A percentile compares a stretch with the other conserved stretches of the same genome.
These are phyloP conservation scores for Xestobium rufovillosum DNA, from an alignment of 2,888 invertebrate genomes.

Conservation along the genomic window DNA sequence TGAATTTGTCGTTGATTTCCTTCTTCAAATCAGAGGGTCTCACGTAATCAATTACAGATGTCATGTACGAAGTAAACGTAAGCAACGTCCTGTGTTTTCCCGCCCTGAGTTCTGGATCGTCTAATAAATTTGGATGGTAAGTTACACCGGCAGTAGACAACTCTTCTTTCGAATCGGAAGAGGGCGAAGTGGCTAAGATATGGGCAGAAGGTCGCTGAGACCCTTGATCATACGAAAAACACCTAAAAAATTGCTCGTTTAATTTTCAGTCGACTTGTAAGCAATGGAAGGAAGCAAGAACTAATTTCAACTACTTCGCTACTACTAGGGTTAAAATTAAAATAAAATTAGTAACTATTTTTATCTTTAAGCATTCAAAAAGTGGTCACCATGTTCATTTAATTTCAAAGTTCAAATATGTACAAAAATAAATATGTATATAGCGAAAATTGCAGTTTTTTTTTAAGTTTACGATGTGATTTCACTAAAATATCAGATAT, in stretches of 20 bases:
- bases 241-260: slow-evolving; percentile 49
- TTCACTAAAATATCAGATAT: no score
- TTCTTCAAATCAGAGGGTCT: slow-evolving; percentile 93
- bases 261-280: no score
- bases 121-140: slow-evolving; percentile 83
- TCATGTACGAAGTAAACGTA: slow-evolving; percentile 86
- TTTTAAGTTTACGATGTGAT: no score
- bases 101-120: slow-evolving; percentile 87
- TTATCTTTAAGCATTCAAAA: no score
- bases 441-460: no score
- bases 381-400: no score
- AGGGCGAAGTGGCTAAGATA: slow-evolving; percentile 43
- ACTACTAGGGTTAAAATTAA: no score
- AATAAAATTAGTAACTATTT: no score
- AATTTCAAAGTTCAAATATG: no score
- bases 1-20: slow-evolving; percentile 94
- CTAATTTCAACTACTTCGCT: no score
- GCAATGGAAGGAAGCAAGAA: no score
- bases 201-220: slow-evolving; percentile 51
- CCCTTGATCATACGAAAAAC: slow-evolving; percentile 64
- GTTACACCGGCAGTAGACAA: slow-evolving; percentile 29
- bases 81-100: slow-evolving; percentile 81
- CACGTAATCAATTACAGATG: slow-evolving; percentile 94
- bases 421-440: no score
- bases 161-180: slow-evolving; percentile 44